phyloP scores from a whole-genome alignment of 1,140 invertebrate genomes.

The Drosophila elegans region DNA sequence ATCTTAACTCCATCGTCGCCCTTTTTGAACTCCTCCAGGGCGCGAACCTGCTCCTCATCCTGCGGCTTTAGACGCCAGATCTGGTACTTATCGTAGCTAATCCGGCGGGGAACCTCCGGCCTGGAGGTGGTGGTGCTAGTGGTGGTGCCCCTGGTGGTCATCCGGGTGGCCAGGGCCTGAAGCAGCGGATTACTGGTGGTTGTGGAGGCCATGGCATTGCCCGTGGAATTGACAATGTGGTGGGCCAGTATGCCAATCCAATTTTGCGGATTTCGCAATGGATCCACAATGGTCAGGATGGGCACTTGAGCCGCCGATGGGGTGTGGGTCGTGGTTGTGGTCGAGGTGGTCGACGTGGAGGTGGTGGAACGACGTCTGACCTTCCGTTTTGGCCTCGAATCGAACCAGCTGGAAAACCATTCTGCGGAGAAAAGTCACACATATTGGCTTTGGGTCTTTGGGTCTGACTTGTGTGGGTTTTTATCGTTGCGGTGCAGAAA shows the following conservation, averaged over 20 bases:
- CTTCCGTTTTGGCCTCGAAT: slow-evolving; percentile 63
- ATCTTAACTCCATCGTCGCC: slow-evolving; percentile 76
- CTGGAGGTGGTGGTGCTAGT: slow-evolving; percentile 18
- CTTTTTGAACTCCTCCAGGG: slow-evolving; percentile 72
- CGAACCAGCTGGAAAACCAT: slow-evolving; percentile 82
- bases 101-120: slow-evolving; percentile 52
- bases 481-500: slow-evolving; percentile 20
- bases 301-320: slow-evolving; percentile 69
- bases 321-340: slow-evolving; percentile 59
- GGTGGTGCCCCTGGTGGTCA: slow-evolving; percentile 38
- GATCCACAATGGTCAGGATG: slow-evolving; percentile 80
- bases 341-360: slow-evolving; percentile 69
- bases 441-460: slow-evolving; percentile 1
- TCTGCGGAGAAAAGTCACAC: slow-evolving; percentile 37
- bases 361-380: slow-evolving; percentile 63
- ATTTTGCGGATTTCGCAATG: slow-evolving; percentile 79
- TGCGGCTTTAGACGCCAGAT: slow-evolving; percentile 80
- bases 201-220: slow-evolving; percentile 17
- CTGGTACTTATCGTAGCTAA: slow-evolving; percentile 80
- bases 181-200: slow-evolving; percentile 64
- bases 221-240: slow-evolving; percentile 78
- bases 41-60: slow-evolving; percentile 66
- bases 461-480: background rate
- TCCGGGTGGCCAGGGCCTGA: slow-evolving; percentile 51
- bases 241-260: slow-evolving; percentile 83